Percentiles rank a stretch among this genome's conserved stretches.
Evolutionary conservation across 2,797 vertebrate genomes (phyloP).

Genomic region (Eurystomus glaucurus): DNA sequence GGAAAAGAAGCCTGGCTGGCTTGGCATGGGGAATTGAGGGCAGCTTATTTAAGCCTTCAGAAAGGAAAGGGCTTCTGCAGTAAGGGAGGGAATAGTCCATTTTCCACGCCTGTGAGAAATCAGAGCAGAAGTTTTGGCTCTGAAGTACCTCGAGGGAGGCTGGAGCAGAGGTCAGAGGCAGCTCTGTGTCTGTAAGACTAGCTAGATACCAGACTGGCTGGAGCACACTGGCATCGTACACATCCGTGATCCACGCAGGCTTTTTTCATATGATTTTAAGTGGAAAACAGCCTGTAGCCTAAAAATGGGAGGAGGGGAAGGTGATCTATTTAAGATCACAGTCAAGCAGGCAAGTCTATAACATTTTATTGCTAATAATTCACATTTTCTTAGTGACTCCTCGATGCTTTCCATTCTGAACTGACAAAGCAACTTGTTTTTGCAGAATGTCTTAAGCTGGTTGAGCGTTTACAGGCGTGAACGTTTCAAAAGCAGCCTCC

Average conservation of each 20-base stretch:
- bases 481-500: not conserved
- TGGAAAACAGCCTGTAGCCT: not conserved
- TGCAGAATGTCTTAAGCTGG: not conserved
- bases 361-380: not conserved
- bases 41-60: not conserved
- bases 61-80: not conserved
- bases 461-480: not conserved
- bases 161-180: not conserved
- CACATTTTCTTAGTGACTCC: not conserved
- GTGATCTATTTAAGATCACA: not conserved
- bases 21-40: not conserved
- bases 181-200: not conserved
- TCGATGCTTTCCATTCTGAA: not conserved
- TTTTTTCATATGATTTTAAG: not conserved
- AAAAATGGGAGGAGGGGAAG: not conserved
- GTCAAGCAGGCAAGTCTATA: not conserved
- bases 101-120: fast-evolving
- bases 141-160: not conserved
- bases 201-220: not conserved
- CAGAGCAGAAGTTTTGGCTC: not conserved
- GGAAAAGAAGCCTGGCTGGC: not conserved
- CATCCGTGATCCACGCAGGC: fast-evolving
- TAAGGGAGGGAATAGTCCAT: not conserved
- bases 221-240: fast-evolving
- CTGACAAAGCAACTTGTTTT: not conserved